Base-by-base conservation (phyloP, 2,888 invertebrate species). In the Chalcosyrphus nemorum region DNA sequence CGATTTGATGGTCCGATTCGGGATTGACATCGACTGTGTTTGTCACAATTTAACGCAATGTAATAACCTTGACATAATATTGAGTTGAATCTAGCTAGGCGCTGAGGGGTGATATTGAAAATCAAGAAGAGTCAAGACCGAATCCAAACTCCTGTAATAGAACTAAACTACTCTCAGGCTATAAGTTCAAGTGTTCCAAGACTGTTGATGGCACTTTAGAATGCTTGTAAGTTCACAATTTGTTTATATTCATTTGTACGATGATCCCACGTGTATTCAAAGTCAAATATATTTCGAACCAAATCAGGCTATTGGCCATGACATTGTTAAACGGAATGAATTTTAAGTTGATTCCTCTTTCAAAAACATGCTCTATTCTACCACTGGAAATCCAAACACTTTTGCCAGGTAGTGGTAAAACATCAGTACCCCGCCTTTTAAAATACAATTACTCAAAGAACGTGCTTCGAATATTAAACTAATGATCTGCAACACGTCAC, bases 401-500 rank as follows among this genome's bases (percentile, higher is more conserved):
- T 43, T 45, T 29, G 24, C 27, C 1, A 52, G 24, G 5, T 27
- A 21, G 52, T 72, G 61, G 19, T 41, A 52, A 52, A 61, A 72
- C 52, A 72, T 29, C 41, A 17, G 38, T 54, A 50, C 27, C 11
- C 35, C 21, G 35, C n/a, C 56, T 35, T 70, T 70, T 35, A 57
- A 70, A 45, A 43, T 35, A 35, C 70, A 35, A 70, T 35, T 47
- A 54, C 29, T 56, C n/a, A n/a, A n/a, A 13, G 32, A 59, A 76
- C 76, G 68, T 76, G 75, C 17, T 41, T 4, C 15, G 76, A 59
- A 19, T 76, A n/a, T 43, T 47, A n/a, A 52, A 52, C 52, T 1
- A n/a, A 9, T 9, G 57, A 32, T 59, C 38, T n/a, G 19, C 24
- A 56, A 45, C 45, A 35, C 19, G 21, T 38, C 17, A 61, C 17